phyloP scores from a whole-genome alignment of 2,888 invertebrate genomes.

The Candidula unifasciata region DNA sequence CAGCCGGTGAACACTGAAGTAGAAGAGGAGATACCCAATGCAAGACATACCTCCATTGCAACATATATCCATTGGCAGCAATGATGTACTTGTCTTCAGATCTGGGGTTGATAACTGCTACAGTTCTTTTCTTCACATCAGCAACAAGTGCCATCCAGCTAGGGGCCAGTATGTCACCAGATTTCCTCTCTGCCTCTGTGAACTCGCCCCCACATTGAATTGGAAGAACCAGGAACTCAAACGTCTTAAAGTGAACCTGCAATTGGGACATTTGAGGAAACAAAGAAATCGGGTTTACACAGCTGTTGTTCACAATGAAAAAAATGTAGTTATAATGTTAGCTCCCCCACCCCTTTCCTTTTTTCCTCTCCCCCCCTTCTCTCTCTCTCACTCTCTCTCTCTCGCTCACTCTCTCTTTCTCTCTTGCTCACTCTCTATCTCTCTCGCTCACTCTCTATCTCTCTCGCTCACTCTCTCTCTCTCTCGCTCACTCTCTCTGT shows the following conservation, averaged over 20 bases:
- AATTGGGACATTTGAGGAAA: neutral
- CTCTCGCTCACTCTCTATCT: too few relatives aligned
- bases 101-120: conserved; percentile 44
- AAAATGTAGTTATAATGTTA: too few relatives aligned
- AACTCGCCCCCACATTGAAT: conserved; percentile 51
- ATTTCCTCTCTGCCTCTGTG: conserved; percentile 16
- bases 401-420: too few relatives aligned
- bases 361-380: too few relatives aligned
- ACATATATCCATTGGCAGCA: conserved; percentile 50
- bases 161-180: conserved; percentile 11
- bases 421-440: too few relatives aligned
- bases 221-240: conserved; percentile 48
- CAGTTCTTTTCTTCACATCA: conserved; percentile 38
- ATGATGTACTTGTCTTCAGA: conserved; percentile 47
- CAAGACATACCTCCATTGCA: conserved; percentile 48
- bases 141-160: conserved; percentile 50
- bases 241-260: conserved; percentile 50
- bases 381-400: too few relatives aligned
- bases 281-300: too few relatives aligned
- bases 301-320: neutral
- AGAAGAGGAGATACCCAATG: too few relatives aligned
- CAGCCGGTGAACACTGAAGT: too few relatives aligned
- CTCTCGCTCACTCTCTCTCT: too few relatives aligned
- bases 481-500: too few relatives aligned
- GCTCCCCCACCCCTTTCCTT: too few relatives aligned